Percentiles rank a stretch among this genome's conserved stretches.
phyloP scores from a whole-genome alignment of 2,888 invertebrate genomes.

The Chymomyza caudatula region DNA sequence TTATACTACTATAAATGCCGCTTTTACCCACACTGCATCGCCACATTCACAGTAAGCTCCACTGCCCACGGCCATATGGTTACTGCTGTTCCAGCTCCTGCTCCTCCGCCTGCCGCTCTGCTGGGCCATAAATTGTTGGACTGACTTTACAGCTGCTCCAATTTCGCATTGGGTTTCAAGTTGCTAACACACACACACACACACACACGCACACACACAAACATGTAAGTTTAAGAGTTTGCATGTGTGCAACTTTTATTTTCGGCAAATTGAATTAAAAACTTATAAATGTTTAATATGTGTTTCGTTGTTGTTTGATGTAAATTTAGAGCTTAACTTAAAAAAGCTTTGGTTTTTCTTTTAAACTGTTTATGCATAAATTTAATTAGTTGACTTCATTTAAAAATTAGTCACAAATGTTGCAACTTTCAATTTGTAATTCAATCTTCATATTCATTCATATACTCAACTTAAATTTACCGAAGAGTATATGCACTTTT shows the following conservation, averaged over 20 bases:
- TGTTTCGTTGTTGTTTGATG: conserved; percentile 33
- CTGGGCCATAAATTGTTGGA: background rate
- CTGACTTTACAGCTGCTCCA: background rate
- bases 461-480: background rate
- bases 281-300: conserved; percentile 44
- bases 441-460: background rate
- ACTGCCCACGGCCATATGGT: background rate
- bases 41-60: background rate
- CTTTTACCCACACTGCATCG: background rate
- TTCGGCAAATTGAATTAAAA: conserved; percentile 41
- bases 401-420: conserved; percentile 27
- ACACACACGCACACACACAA: background rate
- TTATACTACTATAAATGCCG: conserved; percentile 47
- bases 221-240: conserved; percentile 12
- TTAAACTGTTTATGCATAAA: background rate
- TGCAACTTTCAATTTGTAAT: conserved; percentile 40
- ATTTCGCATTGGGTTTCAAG: background rate
- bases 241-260: conserved; percentile 5
- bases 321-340: conserved; percentile 35
- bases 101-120: background rate
- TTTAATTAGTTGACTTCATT: background rate
- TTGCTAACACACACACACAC: background rate
- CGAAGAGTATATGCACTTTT: background rate
- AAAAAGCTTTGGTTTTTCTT: conserved; percentile 28
- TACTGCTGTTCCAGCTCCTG: conserved; percentile 18